Base-by-base conservation (phyloP, 2,888 invertebrate genomes). In the Morinoia aosen region DNA sequence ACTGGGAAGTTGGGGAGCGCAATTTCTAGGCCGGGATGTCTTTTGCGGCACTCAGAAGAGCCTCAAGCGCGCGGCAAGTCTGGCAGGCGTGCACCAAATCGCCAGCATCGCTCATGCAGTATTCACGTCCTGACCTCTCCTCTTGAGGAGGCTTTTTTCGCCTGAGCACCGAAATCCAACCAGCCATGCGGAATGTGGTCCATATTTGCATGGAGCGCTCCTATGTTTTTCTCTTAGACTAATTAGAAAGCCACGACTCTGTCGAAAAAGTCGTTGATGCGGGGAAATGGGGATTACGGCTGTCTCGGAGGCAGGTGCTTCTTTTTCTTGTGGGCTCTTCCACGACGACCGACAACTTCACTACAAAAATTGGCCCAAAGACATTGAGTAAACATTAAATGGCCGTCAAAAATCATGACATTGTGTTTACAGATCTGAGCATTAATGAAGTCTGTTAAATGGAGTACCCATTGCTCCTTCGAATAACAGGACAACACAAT, bases 101-200 rank as follows among this genome's bases (percentile, higher is more conserved):
- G 93, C 56, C 93, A 12, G 33, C 57, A 57, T 93, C 93, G 57
- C 93, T 93, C 93, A 93, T 93, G 93, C 93, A 93, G 93, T 93
- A 93, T 93, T 93, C 93, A 93, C 93, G 93, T 39, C 93, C 48
- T 93, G 93, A 93, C 93, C 93, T 93, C 93, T 56, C 48, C 93
- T 93, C 93, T 93, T 93, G 48, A 57, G 93, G 16, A 5, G 57
- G 48, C 33, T 93, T 93, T 93, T 93, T 56, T 93, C 93, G 90
- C 25, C 25, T 19, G 76, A 33, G 12, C 76, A 76, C 76, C 90
- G 90, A 90, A 11, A 90, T 90, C 90, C 90, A 12, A 90, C 90
- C 56, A 93, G 57, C 93, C 93, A 93, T 93, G 93, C 57, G 57
- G 93, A 93, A 93, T 57, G 56, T 57, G 33, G 57, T 57, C 57